Conservation (phyloP, 1,140 invertebrate genomes). For the Dermatophagoides farinae region DNA sequence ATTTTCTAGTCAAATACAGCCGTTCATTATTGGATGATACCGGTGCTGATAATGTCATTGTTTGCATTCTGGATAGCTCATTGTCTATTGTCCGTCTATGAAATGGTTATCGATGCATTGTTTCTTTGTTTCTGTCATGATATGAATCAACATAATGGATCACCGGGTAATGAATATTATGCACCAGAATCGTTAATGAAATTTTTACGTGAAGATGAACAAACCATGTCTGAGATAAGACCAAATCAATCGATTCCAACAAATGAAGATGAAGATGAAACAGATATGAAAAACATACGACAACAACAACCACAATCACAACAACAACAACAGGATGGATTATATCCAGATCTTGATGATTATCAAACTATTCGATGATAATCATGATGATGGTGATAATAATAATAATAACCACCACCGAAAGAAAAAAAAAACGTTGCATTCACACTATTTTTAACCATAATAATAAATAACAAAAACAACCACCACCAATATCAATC, state of each 20-base stretch:
- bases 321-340: too few species aligned
- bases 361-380: background rate
- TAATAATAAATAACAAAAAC: too few species aligned
- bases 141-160: constrained; percentile 48
- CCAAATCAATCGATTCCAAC: background rate
- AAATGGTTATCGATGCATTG: constrained; percentile 86
- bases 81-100: constrained; percentile 78
- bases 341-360: background rate
- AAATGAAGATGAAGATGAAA: background rate
- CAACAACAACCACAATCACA: background rate
- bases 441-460: too few species aligned
- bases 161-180: constrained; percentile 19
- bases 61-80: constrained; percentile 83
- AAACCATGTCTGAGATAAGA: background rate
- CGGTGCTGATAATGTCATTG: constrained; percentile 62
- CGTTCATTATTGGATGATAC: constrained; percentile 37
- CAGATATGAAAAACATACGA: background rate
- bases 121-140: constrained; percentile 87
- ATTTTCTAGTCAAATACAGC: constrained; percentile 13
- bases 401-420: too few species aligned
- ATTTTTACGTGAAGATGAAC: constrained; percentile 8
- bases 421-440: too few species aligned
- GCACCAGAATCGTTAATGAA: constrained; percentile 6
- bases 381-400: too few species aligned
- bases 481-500: too few species aligned